phyloP scores from a whole-genome alignment of 2,888 invertebrate species.

The Endotricha flammealis region DNA sequence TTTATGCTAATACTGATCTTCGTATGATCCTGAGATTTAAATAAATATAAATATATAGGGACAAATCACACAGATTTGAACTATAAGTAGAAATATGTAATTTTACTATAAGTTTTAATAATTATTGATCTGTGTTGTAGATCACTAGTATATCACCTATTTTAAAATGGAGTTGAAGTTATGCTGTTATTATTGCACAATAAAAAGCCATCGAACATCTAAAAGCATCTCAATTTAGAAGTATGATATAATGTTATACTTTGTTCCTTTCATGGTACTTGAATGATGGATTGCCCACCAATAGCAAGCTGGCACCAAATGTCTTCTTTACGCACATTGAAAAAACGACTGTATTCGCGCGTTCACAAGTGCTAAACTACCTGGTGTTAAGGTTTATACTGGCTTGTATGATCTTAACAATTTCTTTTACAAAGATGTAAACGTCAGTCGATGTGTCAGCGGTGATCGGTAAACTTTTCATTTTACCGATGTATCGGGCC shows the following conservation, averaged over 20 bases:
- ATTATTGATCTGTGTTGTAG: too few relatives aligned
- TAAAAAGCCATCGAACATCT: too few relatives aligned
- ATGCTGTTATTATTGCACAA: too few relatives aligned
- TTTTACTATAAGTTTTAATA: too few relatives aligned
- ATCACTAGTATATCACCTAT: too few relatives aligned
- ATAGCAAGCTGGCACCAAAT: conserved; percentile 58
- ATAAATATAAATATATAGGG: too few relatives aligned
- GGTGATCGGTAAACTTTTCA: conserved; percentile 73
- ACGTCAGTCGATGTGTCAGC: conserved; percentile 73
- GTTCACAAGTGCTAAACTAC: conserved; percentile 27
- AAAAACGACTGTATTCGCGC: conserved; percentile 38
- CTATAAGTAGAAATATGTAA: too few relatives aligned
- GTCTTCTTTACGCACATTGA: conserved; percentile 44
- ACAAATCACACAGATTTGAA: too few relatives aligned
- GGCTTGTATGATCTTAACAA: conserved; percentile 52
- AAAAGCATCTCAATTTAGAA: too few relatives aligned
- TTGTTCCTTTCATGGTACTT: conserved; percentile 52
- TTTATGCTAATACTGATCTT: too few relatives aligned
- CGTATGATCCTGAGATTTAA: too few relatives aligned
- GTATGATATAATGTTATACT: conserved; percentile 29
- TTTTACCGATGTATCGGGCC: conserved; percentile 60
- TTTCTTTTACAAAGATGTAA: conserved; percentile 70
- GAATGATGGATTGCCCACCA: conserved; percentile 67
- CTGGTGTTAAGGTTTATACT: conserved; percentile 49
- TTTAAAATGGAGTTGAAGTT: too few relatives aligned